These are phyloP conservation scores for Periophthalmodon schlosseri DNA, from an alignment of 2,113 vertebrate species.

Conservation along the genomic window DNA sequence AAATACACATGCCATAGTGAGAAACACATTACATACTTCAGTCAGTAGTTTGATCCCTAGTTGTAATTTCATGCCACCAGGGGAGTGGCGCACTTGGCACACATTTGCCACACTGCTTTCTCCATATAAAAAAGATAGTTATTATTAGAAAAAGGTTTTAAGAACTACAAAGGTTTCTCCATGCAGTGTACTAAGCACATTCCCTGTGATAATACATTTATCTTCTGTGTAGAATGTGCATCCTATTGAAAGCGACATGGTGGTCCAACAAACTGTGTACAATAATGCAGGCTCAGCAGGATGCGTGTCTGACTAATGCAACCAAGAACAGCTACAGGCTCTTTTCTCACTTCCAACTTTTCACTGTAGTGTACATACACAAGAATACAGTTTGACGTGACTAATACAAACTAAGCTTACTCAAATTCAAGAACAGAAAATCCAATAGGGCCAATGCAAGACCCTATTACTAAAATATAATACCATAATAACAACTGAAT, in stretches of 20 bases:
- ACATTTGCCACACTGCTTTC: slow-evolving; percentile 2
- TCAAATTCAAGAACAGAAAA: too few relatives aligned
- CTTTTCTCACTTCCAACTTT: background rate
- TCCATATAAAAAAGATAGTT: slow-evolving; percentile 17
- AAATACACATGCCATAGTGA: background rate
- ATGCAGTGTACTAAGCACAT: slow-evolving; percentile 2
- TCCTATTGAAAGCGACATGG: slow-evolving; percentile 16
- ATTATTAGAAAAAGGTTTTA: slow-evolving; percentile 20
- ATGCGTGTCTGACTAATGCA: slow-evolving; percentile 45
- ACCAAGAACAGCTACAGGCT: slow-evolving; percentile 20
- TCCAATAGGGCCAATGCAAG: background rate
- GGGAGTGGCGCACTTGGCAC: slow-evolving; percentile 9
- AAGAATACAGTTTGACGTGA: background rate
- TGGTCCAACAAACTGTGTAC: slow-evolving; percentile 26
- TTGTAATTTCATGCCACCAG: slow-evolving; percentile 11
- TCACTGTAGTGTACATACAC: slow-evolving; percentile 3
- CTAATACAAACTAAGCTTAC: too few relatives aligned
- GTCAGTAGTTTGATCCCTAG: background rate
- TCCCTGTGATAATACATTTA: slow-evolving; percentile 21
- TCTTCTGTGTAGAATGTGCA: slow-evolving; percentile 8
- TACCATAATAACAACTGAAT: too few relatives aligned
- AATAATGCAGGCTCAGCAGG: slow-evolving; percentile 48
- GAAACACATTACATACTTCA: slow-evolving; percentile 3
- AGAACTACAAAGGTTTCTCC: slow-evolving; percentile 4
- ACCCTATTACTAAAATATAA: background rate